Evolutionary conservation across 2,888 invertebrate species (phyloP).

Genomic region (Apotomis betuletana): DNA sequence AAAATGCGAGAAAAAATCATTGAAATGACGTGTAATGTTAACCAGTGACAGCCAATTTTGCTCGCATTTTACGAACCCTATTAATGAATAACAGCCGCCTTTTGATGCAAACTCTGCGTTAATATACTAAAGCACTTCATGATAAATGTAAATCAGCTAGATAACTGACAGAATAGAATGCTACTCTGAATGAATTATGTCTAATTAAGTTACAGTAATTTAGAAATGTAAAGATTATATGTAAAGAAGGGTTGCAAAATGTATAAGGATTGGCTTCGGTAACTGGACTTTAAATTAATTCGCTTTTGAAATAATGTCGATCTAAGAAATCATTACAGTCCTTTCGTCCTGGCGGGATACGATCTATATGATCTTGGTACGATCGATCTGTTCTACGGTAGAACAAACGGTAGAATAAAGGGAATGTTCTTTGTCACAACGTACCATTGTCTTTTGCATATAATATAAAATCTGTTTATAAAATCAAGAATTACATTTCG

Average conservation of each 20-base stretch:
- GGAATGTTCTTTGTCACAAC: no score
- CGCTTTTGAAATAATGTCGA: neutral
- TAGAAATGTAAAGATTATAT: constrained; percentile 2
- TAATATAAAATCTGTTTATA: no score
- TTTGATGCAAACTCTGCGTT: neutral
- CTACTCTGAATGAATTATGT: neutral
- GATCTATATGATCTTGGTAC: no score
- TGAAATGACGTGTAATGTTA: no score
- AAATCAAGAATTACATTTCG: no score
- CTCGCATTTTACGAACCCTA: no score
- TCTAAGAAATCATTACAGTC: neutral
- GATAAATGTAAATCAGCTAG: neutral
- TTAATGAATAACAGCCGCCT: neutral
- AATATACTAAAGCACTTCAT: neutral
- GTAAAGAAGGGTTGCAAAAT: neutral
- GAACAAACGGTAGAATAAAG: no score
- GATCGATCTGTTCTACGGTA: no score
- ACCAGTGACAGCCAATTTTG: no score
- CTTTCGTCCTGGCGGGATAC: no score
- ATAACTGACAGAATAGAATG: neutral
- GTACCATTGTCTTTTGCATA: no score
- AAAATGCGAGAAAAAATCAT: no score
- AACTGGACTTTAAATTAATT: neutral
- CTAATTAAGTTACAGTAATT: constrained; percentile 1
- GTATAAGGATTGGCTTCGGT: neutral